Evolutionary conservation across 2,888 invertebrate species (phyloP), one percentile per base, ranked within the genome.

Genomic region (Drosophila formosana): DNA sequence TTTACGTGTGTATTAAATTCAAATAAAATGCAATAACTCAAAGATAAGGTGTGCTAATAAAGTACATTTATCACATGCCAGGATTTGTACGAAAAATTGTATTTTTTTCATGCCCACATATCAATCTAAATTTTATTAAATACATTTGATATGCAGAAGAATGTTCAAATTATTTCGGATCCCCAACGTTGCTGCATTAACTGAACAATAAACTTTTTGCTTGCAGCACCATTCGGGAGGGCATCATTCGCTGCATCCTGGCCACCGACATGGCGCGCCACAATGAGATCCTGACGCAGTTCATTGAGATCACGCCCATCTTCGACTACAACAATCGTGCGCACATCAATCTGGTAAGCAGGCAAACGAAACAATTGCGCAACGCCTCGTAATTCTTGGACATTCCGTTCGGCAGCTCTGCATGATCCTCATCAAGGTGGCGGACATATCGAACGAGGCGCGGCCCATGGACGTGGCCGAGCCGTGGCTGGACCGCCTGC

Each of bases 401-500:
- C 30, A 6, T 30, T 30, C 2, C 0, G 3, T 1, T 34, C 6
- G n/a, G 9, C 51, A 96, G 96, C 93, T 96, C 51, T 95, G 95
- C 86, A 96, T 96, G 96, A 94, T 96, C 73, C 94, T 97, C 79
- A 96, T 97, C 89, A 97, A 97, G 93, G 96, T 96, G 66, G 96
- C 96, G 28, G 96, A 96, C 91, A 96, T 96, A 88, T 96, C 96
- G 66, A 96, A 96, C 91, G 96, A 96, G 92, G 96, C 96, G 0
- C 93, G 96, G 60, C 96, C 96, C 26, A 95, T 96, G 95, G 95
- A 96, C 83, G 96, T 96, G 7, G 96, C 96, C 3, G 96, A 96
- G 80, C 96, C 96, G 0, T 96, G 96, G 96, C 92, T 96, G 71
- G 96, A 96, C 90, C 94, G 95, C 66, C 93, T 96, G 45, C 83